Evolutionary conservation across 2,888 invertebrate genomes (phyloP), one percentile per base, ranked within the genome.

Genomic region (Aleiodes alternator): DNA sequence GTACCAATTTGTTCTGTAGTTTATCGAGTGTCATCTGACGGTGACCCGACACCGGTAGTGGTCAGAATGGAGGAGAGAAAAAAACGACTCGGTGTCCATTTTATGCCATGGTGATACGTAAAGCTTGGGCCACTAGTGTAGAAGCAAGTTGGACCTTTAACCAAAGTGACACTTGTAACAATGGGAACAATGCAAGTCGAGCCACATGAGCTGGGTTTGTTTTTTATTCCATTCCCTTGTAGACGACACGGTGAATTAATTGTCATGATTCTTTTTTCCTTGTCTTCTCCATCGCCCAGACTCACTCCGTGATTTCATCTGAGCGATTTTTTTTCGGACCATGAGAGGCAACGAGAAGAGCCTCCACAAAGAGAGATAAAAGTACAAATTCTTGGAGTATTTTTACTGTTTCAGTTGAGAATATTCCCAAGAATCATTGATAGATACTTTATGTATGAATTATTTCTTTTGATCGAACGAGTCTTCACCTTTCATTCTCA

Each of bases 21-120:
- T 89, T 89, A 89, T 89, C 89, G 85, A 83, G 82, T 87, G 85
- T 88, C 87, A 89, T 89, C 88, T 88, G 84, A 85, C 85, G 87
- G 87, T 86, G 87, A 88, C 85, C 88, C 86, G 87, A 88, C 89
- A 88, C 88, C 87, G 81, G 59, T n/a, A 72, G 66, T 53, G 53
- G 16, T 50, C 12, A 74, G 38, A 34, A 70, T 51, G 9, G 55
- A 55, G 56, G 53, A 64, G 31, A 53, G 14, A n/a, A 66, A 9
- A 14, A 29, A 31, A 56, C 66, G 55, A 34, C 50, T 50, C 55
- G 29, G 57, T 57, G 57, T 66, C 59, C 68, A 72, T 53, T 59
- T 59, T 59, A 38, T 64, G 43, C 43, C 48, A 16, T 11, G 56
- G 4, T 29, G 56, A 23, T 16, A 64, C 56, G 16, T 56, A 16